phyloP scores from a whole-genome alignment of 2,113 vertebrate genomes.

The Mus musculus region GRCm39 chr1:127367001-127367500 shows the following conservation, averaged over 20 bases:
- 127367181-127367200: not conserved
- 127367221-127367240: not conserved
- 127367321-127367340: not conserved
- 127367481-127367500: not conserved
- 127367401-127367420: not conserved
- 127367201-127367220: rapidly evolving
- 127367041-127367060: not conserved
- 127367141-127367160: not conserved
- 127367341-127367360: not conserved
- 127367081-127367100: not conserved
- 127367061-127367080: not conserved
- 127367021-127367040: not conserved
- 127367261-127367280: not conserved
- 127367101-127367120: not conserved
- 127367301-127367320: not conserved
- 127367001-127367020: not conserved
- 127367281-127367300: not conserved
- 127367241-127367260: not conserved
- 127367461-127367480: slow-evolving; percentile 21
- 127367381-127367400: not conserved
- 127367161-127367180: not conserved
- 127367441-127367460: not conserved
- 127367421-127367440: not conserved
- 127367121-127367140: not conserved
- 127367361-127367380: not conserved